Conservation (phyloP, 2,113 vertebrate species). For the Prunella fulvescens region DNA sequence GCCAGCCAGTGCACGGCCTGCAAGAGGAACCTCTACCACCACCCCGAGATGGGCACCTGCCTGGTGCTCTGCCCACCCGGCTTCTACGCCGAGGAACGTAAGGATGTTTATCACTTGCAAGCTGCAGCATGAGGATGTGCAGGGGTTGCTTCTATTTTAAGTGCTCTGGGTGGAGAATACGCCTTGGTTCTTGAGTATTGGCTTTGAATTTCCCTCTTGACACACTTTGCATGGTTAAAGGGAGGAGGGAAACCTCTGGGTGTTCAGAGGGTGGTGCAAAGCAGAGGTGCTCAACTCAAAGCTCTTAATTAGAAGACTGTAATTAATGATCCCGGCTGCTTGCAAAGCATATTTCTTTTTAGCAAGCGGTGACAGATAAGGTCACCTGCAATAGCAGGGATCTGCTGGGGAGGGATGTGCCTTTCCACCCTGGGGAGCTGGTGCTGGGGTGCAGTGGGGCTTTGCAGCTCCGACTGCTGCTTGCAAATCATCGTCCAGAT, state of each 20-base stretch:
- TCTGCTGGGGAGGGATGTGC: background rate
- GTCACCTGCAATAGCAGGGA: background rate
- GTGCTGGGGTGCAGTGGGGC: background rate
- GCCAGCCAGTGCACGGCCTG: slow-evolving; percentile 77
- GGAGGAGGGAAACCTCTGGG: background rate
- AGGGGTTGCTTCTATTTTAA: background rate
- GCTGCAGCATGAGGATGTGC: background rate
- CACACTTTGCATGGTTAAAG: accelerated
- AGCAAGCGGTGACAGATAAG: background rate
- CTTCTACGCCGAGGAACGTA: slow-evolving; percentile 82
- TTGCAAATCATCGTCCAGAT: background rate
- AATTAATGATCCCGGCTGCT: slow-evolving; percentile 20
- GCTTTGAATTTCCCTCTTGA: background rate
- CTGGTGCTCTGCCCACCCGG: slow-evolving; percentile 71
- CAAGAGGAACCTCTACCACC: slow-evolving; percentile 77
- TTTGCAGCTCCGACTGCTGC: accelerated
- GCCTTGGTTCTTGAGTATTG: background rate
- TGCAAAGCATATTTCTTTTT: background rate
- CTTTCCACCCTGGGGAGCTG: background rate
- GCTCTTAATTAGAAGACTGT: slow-evolving; percentile 3
- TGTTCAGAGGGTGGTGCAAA: background rate
- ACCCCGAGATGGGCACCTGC: slow-evolving; percentile 74
- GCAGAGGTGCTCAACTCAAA: background rate
- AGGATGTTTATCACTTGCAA: slow-evolving; percentile 20
- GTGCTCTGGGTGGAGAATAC: background rate